These are phyloP conservation scores for Setipinna tenuifilis DNA, from an alignment of 2,797 vertebrate genomes.

Conservation along the genomic window DNA sequence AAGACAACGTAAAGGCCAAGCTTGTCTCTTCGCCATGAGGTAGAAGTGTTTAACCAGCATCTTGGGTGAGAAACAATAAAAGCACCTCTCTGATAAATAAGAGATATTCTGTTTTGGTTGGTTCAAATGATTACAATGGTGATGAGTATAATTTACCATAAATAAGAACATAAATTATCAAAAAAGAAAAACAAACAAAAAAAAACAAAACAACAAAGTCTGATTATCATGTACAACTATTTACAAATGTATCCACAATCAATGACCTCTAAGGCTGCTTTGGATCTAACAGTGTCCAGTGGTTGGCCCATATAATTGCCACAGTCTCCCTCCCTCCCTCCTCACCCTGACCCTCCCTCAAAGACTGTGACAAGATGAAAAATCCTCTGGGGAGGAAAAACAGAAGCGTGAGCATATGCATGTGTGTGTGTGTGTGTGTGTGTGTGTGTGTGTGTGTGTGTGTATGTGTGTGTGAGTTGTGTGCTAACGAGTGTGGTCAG, in stretches of 20 bases:
- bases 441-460: too few species aligned
- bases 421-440: too few species aligned
- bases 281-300: neutral
- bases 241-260: conserved; percentile 1
- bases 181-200: neutral
- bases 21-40: neutral
- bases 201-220: neutral
- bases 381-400: too few species aligned
- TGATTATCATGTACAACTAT: conserved; percentile 29
- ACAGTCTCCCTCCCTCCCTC: neutral
- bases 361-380: neutral
- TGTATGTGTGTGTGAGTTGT: too few species aligned
- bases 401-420: too few species aligned
- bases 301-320: neutral
- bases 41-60: conserved; percentile 21
- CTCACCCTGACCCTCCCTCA: neutral
- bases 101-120: neutral
- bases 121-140: neutral
- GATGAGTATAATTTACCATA: conserved; percentile 11
- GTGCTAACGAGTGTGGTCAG: too few species aligned
- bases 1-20: neutral
- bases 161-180: conserved; percentile 25
- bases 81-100: neutral
- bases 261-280: neutral
- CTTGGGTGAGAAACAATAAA: neutral